Evolutionary conservation across 2,113 vertebrate species (phyloP), one percentile per base, ranked within the genome.

Genomic region (Taurulus bubalis): DNA sequence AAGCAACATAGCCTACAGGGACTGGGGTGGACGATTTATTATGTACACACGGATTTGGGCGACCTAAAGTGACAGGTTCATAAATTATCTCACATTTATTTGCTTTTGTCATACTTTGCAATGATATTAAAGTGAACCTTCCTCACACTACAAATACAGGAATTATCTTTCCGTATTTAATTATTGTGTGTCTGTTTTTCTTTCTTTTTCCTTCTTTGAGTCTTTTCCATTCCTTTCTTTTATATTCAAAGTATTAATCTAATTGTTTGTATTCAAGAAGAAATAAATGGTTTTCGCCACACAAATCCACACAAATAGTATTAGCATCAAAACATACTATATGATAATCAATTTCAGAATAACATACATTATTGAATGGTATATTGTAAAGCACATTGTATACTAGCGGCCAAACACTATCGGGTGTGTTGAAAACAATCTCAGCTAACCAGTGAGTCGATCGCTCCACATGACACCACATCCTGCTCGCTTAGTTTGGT

Each of bases 161-260:
- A 38, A 9, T 9, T 38, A 8, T 32, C 36, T 38, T 38, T 84
- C 64, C 3, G 6, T 58, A 64, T 58, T 72, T 22, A 53, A 55
- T 76, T 47, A 76, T 84, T 71, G 36, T 64, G n/a, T n/a, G n/a
- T n/a, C 60, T 60, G 22, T 32, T 7, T 59, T 36, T 47, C 16
- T 40, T 28, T 62, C 14, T 18, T 66, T 68, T n/a, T 26, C 51
- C 6, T 30, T n/a, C 45, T 70, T 18, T 42, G 4, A 55, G 9
- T 75, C 20, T 60, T 34, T 67, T 69, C 59, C 64, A 30, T 66
- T 72, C 55, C n/a, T 34, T 14, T 78, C 8, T 89, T 87, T 71
- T 84, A 36, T 83, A 76, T 73, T 75, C 16, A 71, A 69, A 62
- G 1, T 20, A 65, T 60, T 49, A 6, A 20, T 60, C 1, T 34